Conservation (phyloP, 2,113 vertebrate genomes). For the Danionella cerebrum region DNA sequence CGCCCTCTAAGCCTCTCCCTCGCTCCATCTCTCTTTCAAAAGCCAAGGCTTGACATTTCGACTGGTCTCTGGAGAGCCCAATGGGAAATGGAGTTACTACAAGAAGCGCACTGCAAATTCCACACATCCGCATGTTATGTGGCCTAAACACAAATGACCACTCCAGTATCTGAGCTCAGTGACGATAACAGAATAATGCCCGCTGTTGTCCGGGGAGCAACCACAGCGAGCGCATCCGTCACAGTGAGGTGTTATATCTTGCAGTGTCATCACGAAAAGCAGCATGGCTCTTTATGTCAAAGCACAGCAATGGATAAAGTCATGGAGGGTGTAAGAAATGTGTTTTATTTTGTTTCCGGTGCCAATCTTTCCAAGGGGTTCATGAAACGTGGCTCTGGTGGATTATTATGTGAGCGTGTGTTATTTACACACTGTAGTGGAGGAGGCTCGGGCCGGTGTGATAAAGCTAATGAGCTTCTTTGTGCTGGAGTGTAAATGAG, state of each 20-base stretch:
- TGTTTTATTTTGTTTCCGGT: neutral
- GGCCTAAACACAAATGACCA: conserved; percentile 98
- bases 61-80: conserved; percentile 87
- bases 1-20: conserved; percentile 47
- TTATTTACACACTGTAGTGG: conserved; percentile 78
- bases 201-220: conserved; percentile 90
- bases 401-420: conserved; percentile 45
- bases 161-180: conserved; percentile 64
- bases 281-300: conserved; percentile 96
- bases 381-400: conserved; percentile 9
- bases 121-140: conserved; percentile 97
- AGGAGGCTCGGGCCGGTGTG: conserved; percentile 77
- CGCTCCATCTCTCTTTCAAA: conserved; percentile 71
- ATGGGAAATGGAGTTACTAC: conserved; percentile 97
- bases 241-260: conserved; percentile 93
- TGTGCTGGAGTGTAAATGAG: conserved; percentile 97
- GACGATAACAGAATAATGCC: conserved; percentile 97
- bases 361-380: neutral
- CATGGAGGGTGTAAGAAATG: neutral
- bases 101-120: conserved; percentile 98
- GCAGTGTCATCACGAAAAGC: conserved; percentile 87
- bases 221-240: conserved; percentile 83
- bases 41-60: conserved; percentile 98
- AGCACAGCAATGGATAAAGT: conserved; percentile 68
- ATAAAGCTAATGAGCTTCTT: conserved; percentile 98